phyloP scores from a whole-genome alignment of 2,113 vertebrate species.

The Lucifuga dentata region DNA sequence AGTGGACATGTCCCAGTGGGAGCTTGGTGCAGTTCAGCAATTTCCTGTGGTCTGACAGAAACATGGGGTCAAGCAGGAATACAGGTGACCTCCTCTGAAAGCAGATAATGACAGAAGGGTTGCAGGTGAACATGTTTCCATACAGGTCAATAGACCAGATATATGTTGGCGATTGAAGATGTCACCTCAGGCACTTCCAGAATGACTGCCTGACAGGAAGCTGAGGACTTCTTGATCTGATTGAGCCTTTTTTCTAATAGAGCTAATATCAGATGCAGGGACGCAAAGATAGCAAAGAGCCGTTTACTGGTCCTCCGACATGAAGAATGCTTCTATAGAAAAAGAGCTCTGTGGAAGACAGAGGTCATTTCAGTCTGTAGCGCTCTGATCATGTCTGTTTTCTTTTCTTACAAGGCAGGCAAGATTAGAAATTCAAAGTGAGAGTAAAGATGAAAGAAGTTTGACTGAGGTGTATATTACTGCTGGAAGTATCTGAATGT shows the following conservation, averaged over 20 bases:
- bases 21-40: constrained; percentile 11
- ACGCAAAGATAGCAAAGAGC: not conserved
- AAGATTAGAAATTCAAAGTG: constrained; percentile 9
- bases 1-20: constrained; percentile 46
- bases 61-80: constrained; percentile 48
- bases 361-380: constrained; percentile 26
- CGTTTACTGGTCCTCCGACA: constrained; percentile 1
- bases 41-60: constrained; percentile 50
- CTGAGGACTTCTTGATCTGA: constrained; percentile 33
- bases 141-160: constrained; percentile 27
- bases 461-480: constrained; percentile 21
- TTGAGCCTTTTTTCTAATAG: constrained; percentile 37
- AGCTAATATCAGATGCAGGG: constrained; percentile 43
- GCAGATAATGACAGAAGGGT: constrained; percentile 44
- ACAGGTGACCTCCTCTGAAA: constrained; percentile 21
- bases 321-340: constrained; percentile 20
- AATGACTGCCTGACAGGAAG: constrained; percentile 26
- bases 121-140: constrained; percentile 25
- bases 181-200: constrained; percentile 19
- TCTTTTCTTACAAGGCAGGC: constrained; percentile 19
- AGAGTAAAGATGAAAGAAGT: not conserved
- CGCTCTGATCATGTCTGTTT: constrained; percentile 10
- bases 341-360: constrained; percentile 15
- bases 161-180: constrained; percentile 53
- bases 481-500: constrained; percentile 19